Conservation (phyloP, 92 coral and sea anemone species). For the Porites lobata region DNA sequence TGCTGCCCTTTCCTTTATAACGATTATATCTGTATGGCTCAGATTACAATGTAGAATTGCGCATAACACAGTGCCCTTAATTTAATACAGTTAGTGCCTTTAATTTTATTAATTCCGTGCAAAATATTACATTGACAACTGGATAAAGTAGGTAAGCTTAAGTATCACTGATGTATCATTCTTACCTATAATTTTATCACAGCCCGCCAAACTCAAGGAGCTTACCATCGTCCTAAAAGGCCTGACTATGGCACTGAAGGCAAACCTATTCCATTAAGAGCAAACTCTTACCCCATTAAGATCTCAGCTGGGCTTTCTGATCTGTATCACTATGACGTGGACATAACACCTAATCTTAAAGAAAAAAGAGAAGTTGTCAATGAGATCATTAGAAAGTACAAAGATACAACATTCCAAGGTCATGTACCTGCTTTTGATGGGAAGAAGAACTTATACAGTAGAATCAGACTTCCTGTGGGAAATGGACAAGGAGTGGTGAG, state of each 20-base stretch:
- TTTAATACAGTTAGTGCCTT: too few species aligned
- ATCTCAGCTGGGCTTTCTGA: constrained; percentile 53
- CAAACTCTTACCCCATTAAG: constrained; percentile 75
- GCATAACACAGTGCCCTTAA: too few species aligned
- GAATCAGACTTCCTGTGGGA: constrained; percentile 56
- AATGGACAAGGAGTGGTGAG: too few species aligned
- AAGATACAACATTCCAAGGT: constrained; percentile 39
- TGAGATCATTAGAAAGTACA: constrained; percentile 47
- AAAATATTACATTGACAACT: too few species aligned
- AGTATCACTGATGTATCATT: too few species aligned
- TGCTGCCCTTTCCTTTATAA: too few species aligned
- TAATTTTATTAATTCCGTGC: too few species aligned
- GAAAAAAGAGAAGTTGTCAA: constrained; percentile 80
- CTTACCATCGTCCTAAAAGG: constrained; percentile 58
- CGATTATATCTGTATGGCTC: too few species aligned
- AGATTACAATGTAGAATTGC: too few species aligned
- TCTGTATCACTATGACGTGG: constrained; percentile 88
- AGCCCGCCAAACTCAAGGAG: constrained; percentile 32
- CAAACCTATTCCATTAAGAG: constrained; percentile 62
- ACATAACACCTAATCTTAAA: constrained; percentile 61
- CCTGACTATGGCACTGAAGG: constrained; percentile 86
- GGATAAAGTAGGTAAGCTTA: too few species aligned
- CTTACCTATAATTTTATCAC: neutral
- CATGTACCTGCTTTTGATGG: constrained; percentile 90
- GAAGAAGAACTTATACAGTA: constrained; percentile 71